Percentiles rank a stretch among this genome's conserved stretches.
Evolutionary conservation across 2,888 invertebrate genomes (phyloP).

Genomic region (Agonopterix arenella): DNA sequence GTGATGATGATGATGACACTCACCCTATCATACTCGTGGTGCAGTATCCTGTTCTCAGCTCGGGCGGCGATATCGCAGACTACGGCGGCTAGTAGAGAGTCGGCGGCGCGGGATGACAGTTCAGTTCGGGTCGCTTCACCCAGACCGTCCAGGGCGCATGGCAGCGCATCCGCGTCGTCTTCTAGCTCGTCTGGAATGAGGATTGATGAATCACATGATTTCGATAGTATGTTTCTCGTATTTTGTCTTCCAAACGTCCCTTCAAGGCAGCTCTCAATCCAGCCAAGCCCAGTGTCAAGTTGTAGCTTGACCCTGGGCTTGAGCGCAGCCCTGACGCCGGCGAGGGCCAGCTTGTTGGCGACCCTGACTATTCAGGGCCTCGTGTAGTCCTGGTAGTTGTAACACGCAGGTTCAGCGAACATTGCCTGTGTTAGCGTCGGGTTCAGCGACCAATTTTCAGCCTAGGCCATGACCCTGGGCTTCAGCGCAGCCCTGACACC

Average conservation of each 20-base stretch:
- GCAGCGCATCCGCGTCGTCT: conserved; percentile 52
- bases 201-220: too few species aligned
- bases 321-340: conserved; percentile 39
- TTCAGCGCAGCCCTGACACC: conserved; percentile 39
- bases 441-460: too few species aligned
- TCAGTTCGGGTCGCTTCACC: conserved; percentile 29
- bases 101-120: conserved; percentile 26
- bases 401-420: too few species aligned
- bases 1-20: not conserved
- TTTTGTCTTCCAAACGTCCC: too few species aligned
- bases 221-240: too few species aligned
- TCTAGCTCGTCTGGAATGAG: conserved; percentile 39
- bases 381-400: too few species aligned
- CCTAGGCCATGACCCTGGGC: conserved; percentile 19
- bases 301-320: conserved; percentile 30
- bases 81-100: conserved; percentile 30
- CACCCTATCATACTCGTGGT: conserved; percentile 42
- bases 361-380: conserved; percentile 24
- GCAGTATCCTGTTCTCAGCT: conserved; percentile 35
- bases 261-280: too few species aligned
- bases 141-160: conserved; percentile 46
- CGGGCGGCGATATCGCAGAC: conserved; percentile 35
- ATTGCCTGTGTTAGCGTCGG: too few species aligned
- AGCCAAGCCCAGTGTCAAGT: too few species aligned
- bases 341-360: conserved; percentile 37